phyloP scores from a whole-genome alignment of 2,797 vertebrate species.

The Buceros bicornis region DNA sequence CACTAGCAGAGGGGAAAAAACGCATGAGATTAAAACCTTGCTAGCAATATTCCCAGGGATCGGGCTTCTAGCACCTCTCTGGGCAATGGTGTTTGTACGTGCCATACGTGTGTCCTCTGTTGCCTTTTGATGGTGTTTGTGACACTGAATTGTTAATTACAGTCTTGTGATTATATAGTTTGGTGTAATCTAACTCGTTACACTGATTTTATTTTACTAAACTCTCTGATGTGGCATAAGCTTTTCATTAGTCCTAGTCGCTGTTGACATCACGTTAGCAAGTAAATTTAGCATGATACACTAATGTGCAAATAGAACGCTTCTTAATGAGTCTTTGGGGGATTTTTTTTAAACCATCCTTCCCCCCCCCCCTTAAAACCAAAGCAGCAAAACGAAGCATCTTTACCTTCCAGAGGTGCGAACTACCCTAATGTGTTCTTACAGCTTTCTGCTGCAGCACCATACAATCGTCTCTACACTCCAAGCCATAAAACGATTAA shows the following conservation, averaged over 20 bases:
- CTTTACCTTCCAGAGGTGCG: conserved; percentile 9
- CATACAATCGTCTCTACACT: neutral
- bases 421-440: neutral
- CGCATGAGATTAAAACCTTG: neutral
- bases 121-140: neutral
- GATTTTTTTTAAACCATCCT: conserved; percentile 59
- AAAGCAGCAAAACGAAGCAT: neutral
- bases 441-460: neutral
- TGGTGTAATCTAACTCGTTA: neutral
- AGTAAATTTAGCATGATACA: conserved; percentile 76
- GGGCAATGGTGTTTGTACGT: neutral
- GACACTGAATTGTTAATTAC: conserved; percentile 18
- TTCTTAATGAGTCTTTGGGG: conserved; percentile 79
- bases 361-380: neutral
- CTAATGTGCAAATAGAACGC: conserved; percentile 46
- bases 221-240: conserved; percentile 64
- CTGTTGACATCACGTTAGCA: conserved; percentile 74
- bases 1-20: neutral
- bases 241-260: conserved; percentile 57
- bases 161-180: neutral
- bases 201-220: neutral
- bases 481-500: neutral
- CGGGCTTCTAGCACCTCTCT: too few species aligned
- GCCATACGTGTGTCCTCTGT: neutral
- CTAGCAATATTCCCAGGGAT: neutral